Conservation (phyloP, 2,888 invertebrate species). For the Dendrolimus houi region DNA sequence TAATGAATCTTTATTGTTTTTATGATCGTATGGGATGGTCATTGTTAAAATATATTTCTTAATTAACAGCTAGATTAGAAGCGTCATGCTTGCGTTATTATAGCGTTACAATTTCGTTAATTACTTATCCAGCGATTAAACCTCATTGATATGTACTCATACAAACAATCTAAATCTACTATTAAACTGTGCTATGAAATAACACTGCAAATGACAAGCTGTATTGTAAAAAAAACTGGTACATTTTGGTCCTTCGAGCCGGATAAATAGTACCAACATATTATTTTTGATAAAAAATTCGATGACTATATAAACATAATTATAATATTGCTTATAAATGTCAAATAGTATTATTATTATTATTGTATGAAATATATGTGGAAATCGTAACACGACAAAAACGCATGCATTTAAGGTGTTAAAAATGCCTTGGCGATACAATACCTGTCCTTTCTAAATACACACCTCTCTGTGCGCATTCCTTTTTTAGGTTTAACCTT, state of each 20-base stretch:
- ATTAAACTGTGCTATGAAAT: no score
- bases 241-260: no score
- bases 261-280: no score
- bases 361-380: not conserved
- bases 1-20: not conserved
- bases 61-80: slow-evolving; percentile 18
- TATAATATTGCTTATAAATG: no score
- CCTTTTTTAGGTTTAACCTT: slow-evolving; percentile 91
- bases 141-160: no score
- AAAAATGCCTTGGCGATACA: slow-evolving; percentile 78
- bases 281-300: no score
- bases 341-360: no score
- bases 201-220: no score
- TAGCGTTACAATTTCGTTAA: not conserved
- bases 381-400: slow-evolving; percentile 16
- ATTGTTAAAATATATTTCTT: not conserved
- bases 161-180: no score
- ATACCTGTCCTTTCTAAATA: slow-evolving; percentile 79
- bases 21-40: not conserved
- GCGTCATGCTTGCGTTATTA: not conserved
- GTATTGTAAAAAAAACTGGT: no score
- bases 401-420: slow-evolving; percentile 61
- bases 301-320: no score
- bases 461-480: slow-evolving; percentile 95
- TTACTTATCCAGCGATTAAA: no score